Evolutionary conservation across 2,113 vertebrate genomes (phyloP).

Genomic region (Paramisgurnus dabryanus): DNA sequence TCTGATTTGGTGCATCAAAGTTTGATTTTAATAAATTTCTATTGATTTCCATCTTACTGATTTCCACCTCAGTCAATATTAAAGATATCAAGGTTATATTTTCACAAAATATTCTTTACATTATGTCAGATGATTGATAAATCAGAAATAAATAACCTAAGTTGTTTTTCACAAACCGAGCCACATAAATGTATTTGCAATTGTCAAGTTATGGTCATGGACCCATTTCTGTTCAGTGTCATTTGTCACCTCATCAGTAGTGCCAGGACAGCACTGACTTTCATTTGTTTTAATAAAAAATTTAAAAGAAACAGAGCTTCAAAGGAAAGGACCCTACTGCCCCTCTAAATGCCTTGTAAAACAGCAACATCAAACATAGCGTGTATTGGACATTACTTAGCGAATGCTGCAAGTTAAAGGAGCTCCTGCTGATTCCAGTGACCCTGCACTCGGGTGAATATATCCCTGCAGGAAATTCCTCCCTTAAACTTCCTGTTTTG

Average conservation of each 20-base stretch:
- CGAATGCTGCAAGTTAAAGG: background rate
- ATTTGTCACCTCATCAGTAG: slow-evolving; percentile 62
- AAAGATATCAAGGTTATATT: too few relatives aligned
- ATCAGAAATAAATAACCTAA: too few relatives aligned
- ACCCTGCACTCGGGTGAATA: slow-evolving; percentile 53
- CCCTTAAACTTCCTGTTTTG: slow-evolving; percentile 58
- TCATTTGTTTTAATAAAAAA: slow-evolving; percentile 52
- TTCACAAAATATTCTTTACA: too few relatives aligned
- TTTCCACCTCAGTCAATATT: background rate
- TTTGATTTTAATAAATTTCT: background rate
- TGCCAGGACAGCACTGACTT: slow-evolving; percentile 19
- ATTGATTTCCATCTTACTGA: background rate
- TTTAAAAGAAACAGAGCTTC: background rate
- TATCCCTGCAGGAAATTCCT: slow-evolving; percentile 68
- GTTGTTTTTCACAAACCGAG: too few relatives aligned
- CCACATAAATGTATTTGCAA: background rate
- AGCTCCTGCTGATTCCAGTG: slow-evolving; percentile 51
- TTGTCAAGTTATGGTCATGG: background rate
- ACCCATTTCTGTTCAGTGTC: slow-evolving; percentile 59
- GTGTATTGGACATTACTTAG: slow-evolving; percentile 65
- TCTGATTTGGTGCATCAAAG: too few relatives aligned
- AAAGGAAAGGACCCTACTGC: slow-evolving; percentile 53
- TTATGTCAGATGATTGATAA: too few relatives aligned
- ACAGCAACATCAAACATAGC: slow-evolving; percentile 65
- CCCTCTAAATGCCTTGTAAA: slow-evolving; percentile 46